Percentiles rank a stretch among this genome's conserved stretches.
Evolutionary conservation across 1,140 invertebrate genomes (phyloP).

Genomic region (Achatina immaculata): DNA sequence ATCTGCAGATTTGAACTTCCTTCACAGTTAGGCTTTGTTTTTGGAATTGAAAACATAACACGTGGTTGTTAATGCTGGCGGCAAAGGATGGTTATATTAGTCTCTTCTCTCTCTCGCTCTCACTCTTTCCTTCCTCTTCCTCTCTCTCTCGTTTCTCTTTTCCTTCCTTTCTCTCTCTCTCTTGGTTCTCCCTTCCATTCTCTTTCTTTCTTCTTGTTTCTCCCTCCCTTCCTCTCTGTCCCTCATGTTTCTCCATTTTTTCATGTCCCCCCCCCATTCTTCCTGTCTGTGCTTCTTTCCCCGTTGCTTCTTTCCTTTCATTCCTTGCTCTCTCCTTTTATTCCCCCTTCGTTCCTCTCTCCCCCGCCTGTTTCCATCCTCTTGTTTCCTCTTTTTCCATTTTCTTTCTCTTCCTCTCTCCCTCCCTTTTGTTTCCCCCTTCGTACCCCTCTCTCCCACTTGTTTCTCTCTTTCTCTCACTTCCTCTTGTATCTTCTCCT

Average conservation of each 20-base stretch:
- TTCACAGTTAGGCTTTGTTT: too few species aligned
- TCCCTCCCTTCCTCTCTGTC: not conserved
- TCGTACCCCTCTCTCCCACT: constrained; percentile 74
- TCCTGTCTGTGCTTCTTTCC: not conserved
- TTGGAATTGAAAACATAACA: too few species aligned
- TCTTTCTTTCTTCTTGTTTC: not conserved
- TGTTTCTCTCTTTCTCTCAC: constrained; percentile 71
- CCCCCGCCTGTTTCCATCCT: not conserved
- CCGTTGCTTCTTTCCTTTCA: constrained; percentile 21
- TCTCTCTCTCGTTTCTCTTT: constrained; percentile 13
- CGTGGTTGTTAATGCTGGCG: too few species aligned
- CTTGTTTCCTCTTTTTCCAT: constrained; percentile 69
- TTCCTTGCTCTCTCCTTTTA: constrained; percentile 1
- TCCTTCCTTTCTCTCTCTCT: constrained; percentile 4
- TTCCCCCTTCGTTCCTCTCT: not conserved
- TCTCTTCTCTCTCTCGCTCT: too few species aligned
- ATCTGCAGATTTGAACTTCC: too few species aligned
- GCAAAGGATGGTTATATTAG: too few species aligned
- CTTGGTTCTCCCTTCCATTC: constrained; percentile 1
- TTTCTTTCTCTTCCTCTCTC: not conserved
- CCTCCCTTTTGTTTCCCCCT: constrained; percentile 3
- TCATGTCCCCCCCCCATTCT: not conserved
- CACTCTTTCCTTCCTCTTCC: not conserved
- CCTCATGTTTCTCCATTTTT: not conserved
- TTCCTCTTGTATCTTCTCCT: not conserved